phyloP scores from a whole-genome alignment of 2,113 vertebrate species.

The Anolis sagrei region DNA sequence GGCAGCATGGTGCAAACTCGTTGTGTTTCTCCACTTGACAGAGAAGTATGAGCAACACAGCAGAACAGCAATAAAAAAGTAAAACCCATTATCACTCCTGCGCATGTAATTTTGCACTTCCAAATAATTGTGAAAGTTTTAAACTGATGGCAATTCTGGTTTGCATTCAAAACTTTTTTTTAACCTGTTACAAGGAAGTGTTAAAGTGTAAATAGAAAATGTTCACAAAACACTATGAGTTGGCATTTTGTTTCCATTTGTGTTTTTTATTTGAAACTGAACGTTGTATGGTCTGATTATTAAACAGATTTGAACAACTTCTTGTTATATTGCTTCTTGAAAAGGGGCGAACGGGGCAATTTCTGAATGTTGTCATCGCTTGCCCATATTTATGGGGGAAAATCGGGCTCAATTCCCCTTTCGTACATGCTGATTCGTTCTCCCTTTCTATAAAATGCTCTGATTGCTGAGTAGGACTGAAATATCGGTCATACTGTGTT shows the following conservation, averaged over 20 bases:
- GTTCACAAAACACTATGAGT: constrained; percentile 72
- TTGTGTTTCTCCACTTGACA: constrained; percentile 56
- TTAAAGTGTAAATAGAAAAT: constrained; percentile 73
- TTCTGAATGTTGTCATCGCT: too few relatives aligned
- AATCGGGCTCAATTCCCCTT: too few relatives aligned
- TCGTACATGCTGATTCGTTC: too few relatives aligned
- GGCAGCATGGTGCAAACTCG: constrained; percentile 68
- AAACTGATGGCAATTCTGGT: constrained; percentile 72
- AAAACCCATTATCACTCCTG: constrained; percentile 72
- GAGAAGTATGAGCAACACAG: constrained; percentile 69
- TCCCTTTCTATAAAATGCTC: too few relatives aligned
- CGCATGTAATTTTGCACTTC: constrained; percentile 77
- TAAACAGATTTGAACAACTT: constrained; percentile 74
- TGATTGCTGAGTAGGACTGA: too few relatives aligned
- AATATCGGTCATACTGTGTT: too few relatives aligned
- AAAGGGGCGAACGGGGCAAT: constrained; percentile 73
- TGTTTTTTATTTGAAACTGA: constrained; percentile 77
- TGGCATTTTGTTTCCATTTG: constrained; percentile 55
- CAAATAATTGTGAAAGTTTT: constrained; percentile 76
- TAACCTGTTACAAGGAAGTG: constrained; percentile 74
- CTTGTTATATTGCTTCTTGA: constrained; percentile 74
- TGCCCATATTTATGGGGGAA: too few relatives aligned
- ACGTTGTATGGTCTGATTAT: constrained; percentile 77
- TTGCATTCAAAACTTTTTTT: constrained; percentile 75
- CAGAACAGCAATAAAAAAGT: constrained; percentile 84